Conservation (phyloP, 2,888 invertebrate species). For the Drosophila putrida region DNA sequence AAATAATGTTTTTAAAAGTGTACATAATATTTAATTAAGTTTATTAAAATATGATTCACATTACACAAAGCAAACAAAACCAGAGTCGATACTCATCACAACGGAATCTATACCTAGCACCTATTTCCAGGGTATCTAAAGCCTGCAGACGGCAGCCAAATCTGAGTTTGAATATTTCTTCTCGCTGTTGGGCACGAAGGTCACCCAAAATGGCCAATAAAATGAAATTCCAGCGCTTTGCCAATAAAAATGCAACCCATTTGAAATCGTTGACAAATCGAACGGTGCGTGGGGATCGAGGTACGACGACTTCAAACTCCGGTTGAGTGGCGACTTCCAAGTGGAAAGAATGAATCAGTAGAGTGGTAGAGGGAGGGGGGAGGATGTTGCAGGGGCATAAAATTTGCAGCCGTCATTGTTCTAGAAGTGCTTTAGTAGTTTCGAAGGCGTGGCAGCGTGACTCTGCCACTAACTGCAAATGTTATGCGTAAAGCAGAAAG, state of each 20-base stretch:
- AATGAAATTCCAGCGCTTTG: constrained; percentile 74
- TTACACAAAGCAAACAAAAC: no score
- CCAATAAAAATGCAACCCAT: constrained; percentile 77
- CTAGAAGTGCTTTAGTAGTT: constrained; percentile 62
- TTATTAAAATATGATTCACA: no score
- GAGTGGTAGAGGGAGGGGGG: background rate
- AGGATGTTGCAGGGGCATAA: constrained; percentile 39
- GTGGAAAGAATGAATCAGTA: background rate
- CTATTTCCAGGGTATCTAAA: constrained; percentile 7
- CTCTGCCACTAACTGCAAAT: constrained; percentile 62
- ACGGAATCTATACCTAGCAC: no score
- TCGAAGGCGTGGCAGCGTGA: constrained; percentile 61
- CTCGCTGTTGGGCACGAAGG: constrained; percentile 55
- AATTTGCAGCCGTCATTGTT: constrained; percentile 72
- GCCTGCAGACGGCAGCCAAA: constrained; percentile 22
- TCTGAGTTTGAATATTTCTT: constrained; percentile 11
- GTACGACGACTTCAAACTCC: background rate
- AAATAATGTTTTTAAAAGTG: no score
- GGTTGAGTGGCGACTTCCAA: background rate
- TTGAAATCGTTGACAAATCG: constrained; percentile 77
- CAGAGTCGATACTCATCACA: no score
- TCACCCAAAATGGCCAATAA: constrained; percentile 77
- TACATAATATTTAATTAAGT: no score
- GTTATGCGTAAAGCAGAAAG: constrained; percentile 58
- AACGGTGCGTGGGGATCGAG: constrained; percentile 33